Evolutionary conservation across 1,140 invertebrate genomes (phyloP), one percentile per base, ranked within the genome.

Genomic region (Branchinecta lynchi): DNA sequence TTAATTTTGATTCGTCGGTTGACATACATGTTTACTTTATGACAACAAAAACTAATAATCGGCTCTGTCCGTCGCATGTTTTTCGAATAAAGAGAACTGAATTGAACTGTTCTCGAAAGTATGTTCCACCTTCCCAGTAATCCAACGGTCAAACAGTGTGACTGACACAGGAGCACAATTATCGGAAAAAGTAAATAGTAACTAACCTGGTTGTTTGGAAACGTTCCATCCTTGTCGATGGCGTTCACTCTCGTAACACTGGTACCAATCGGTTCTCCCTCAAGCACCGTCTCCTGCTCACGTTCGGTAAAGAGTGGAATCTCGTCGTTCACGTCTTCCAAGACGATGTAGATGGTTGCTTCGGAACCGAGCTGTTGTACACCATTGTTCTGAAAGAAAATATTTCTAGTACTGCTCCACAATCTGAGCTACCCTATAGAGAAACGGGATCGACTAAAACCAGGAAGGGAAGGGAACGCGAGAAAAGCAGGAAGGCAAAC

Each of bases 291-390:
- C 81, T 93, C 92, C 78, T 95, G 91, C 80, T 96, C 90, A 75
- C 91, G 82, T 82, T 95, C 91, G 71, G 90, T 93, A 79, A 96
- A 96, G 71, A 95, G 81, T 8, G 92, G 93, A 77, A 96, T 96
- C 80, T 96, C 93, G 79, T 96, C 93, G 80, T 96, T 96, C 66
- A 96, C 93, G 80, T 96, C 93, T 80, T 95, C 90, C 66, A 97
- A 80, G 82, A 92, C 87, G 75, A 96, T 93, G 80, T 88, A 89
- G 70, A 95, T 90, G 45, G 92, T 95, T 7, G 92, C 89, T 82
- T 96, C 92, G 44, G 91, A 93, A 65, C 92, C 93, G 73, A 96
- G 82, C 81, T 96, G 92, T 77, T 95, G 92, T 66, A 90, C 90
- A 70, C 92, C 92, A 80, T 96, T 95, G 80, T 96, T 96, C 92